Base-by-base conservation (phyloP, 2,113 vertebrate species). In the Heterotis niloticus region DNA sequence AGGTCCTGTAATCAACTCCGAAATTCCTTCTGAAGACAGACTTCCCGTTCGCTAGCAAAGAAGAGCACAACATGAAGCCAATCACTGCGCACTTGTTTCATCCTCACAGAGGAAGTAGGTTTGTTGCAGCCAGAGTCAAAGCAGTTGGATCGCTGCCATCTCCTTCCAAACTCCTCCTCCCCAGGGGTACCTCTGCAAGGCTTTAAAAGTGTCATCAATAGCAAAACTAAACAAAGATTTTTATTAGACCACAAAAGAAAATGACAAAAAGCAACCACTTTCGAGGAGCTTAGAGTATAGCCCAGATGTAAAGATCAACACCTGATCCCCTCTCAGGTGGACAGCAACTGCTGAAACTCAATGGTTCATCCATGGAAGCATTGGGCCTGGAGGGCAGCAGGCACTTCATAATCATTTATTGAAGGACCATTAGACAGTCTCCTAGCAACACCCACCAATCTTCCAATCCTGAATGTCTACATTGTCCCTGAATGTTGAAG, bases 401-500 rank as follows among this genome's bases (percentile, higher is more conserved):
- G 85, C 80, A 87, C 80, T 83, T 90, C 83, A 88, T 92, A 92
- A 95, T 94, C 93, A 91, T 93, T 94, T 94, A 95, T 92, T 93
- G 91, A 88, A 91, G 89, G 92, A 88, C 90, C 91, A 90, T 91
- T 91, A 88, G 85, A 85, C 82, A 75, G 89, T 95, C 90, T 89
- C 96, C 94, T 94, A 94, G 95, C 94, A 96, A 96, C 93, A 84
- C 81, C 86, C 87, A 82, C 88, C 90, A 89, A 90, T 91, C 86
- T 83, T 85, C 77, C 18, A 91, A 93, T 94, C 90, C 92, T 91
- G 91, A 91, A 90, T 91, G 87, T 88, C 81, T 89, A 90, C 85
- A 89, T 79, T 86, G 87, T 80, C 83, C 83, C 90, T 91, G 88
- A 91, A 86, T 89, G 85, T 87, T 84, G 85, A 84, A 79, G 69